Evolutionary conservation across 2,888 invertebrate species (phyloP).

Genomic region (Phorcus lineatus): DNA sequence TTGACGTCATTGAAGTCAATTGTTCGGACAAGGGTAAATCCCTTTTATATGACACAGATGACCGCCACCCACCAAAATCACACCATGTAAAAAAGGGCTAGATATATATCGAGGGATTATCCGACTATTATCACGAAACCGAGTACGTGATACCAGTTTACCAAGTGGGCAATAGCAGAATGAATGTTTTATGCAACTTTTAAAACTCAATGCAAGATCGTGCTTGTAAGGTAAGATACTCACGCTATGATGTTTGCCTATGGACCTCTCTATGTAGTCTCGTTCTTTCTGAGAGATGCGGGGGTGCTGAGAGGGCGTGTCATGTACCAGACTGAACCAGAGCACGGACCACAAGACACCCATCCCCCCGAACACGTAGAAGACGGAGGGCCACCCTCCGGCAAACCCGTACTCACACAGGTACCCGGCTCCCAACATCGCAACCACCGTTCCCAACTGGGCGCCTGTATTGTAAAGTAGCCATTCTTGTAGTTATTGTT

Average conservation of each 20-base stretch:
- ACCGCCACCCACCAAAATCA: no score
- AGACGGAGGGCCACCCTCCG: constrained; percentile 78
- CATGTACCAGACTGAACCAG: constrained; percentile 73
- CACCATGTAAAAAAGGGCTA: no score
- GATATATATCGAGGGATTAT: no score
- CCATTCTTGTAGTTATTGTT: no score
- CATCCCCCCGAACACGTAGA: constrained; percentile 49
- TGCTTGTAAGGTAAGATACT: background rate
- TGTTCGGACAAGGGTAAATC: no score
- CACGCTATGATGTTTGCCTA: constrained; percentile 40
- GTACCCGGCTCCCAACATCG: constrained; percentile 88
- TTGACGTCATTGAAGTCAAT: no score
- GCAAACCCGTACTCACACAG: constrained; percentile 80
- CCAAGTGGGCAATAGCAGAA: no score
- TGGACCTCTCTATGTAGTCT: constrained; percentile 67
- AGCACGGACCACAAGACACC: constrained; percentile 1
- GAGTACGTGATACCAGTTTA: no score
- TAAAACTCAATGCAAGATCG: background rate
- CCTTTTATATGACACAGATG: no score
- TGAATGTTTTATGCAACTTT: background rate
- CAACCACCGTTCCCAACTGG: constrained; percentile 91
- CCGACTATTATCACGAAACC: no score
- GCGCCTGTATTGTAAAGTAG: constrained; percentile 78
- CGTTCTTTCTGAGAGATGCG: constrained; percentile 75
- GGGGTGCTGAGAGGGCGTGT: constrained; percentile 79